Conservation (phyloP, 2,113 vertebrate genomes). For the Syngnathoides biaculeatus region DNA sequence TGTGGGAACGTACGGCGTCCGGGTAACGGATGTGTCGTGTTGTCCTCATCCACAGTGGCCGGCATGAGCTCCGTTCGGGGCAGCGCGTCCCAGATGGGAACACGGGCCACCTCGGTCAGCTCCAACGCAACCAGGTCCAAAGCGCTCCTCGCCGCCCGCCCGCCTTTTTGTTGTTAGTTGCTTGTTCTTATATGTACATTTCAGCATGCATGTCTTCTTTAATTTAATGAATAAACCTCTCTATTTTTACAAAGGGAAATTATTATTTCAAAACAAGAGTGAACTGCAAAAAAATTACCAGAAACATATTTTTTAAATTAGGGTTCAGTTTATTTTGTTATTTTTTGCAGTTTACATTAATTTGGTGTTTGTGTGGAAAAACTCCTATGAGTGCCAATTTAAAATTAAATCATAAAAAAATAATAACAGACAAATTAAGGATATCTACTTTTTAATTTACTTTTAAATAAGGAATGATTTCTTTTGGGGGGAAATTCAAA, state of each 20-base stretch:
- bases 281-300: neutral
- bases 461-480: no score
- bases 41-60: neutral
- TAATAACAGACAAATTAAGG: no score
- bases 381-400: no score
- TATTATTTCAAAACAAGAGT: neutral
- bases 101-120: conserved; percentile 1
- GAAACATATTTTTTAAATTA: neutral
- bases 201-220: neutral
- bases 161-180: conserved; percentile 10
- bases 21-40: neutral
- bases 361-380: no score
- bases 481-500: no score
- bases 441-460: no score
- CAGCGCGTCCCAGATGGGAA: conserved; percentile 3
- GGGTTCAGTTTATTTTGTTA: no score
- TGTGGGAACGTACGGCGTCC: neutral
- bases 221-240: neutral
- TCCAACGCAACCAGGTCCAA: conserved; percentile 7
- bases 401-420: no score
- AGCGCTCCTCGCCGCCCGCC: neutral
- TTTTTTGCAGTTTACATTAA: no score
- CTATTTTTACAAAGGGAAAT: neutral
- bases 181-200: neutral
- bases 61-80: neutral